Base-by-base conservation (phyloP, 2,113 vertebrate genomes). In the Glaucidium brasilianum region DNA sequence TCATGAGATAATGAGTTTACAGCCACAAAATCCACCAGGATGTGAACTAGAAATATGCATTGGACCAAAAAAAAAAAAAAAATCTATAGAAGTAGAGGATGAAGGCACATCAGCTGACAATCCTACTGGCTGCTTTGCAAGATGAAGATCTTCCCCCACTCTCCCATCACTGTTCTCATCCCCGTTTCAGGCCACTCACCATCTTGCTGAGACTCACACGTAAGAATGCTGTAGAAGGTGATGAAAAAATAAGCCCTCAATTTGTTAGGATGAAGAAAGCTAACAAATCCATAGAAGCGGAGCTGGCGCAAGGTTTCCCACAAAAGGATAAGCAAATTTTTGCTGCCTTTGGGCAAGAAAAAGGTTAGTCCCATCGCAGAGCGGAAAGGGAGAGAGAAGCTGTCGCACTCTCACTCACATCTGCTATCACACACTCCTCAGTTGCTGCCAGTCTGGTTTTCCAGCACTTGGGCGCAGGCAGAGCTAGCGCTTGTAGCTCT, bases 1-100 rank as follows among this genome's bases (percentile, higher is more conserved):
- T 78, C 21, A 2, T 2, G 55, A 71, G 49, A 49, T 16, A 37
- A 58, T 5, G 11, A 58, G 23, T 5, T 6, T 6, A 26, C 0
- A 5, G 68, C 37, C 84, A 68, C 55, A 64, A 73, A 91, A 74
- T 3, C 32, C 59, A 69, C 30, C 49, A 60, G 35, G 75, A 35
- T 17, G 30, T 10, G 41, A 91, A 45, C 11, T 12, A 41, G 60
- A 39, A 92, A 37, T 5, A 27, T 0, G 5, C 3, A 45, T 1
- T 34, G 80, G 30, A 25, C 52, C 16, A 23, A 56, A 49, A 39
- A 15, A 43, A 43, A 43, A 10, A 50, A 25, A 50, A 19, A 62
- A 53, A 20, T 19, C 45, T n/a, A 53, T 19, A 49, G 62, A 55
- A 53, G 5, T 4, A 10, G 17, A 85, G n/a, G 34, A 39, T n/a